A percentile compares a stretch with the other conserved stretches of the same genome.
These are phyloP conservation scores for Actenoides lindsayi DNA, from an alignment of 2,113 vertebrate genomes.

Conservation along the genomic window DNA sequence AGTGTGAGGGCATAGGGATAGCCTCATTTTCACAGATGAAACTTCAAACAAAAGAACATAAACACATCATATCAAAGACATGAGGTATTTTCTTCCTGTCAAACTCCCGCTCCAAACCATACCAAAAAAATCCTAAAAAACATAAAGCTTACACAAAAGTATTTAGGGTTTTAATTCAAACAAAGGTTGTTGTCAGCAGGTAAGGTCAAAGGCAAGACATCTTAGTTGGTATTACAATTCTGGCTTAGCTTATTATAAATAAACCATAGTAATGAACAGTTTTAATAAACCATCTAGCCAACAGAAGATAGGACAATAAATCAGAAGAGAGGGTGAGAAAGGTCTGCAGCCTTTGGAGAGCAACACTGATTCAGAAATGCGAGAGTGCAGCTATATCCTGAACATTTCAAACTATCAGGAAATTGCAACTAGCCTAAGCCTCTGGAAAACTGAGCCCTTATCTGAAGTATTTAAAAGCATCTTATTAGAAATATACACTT, in stretches of 20 bases:
- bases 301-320: neutral
- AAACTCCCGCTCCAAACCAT: neutral
- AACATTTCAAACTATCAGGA: neutral
- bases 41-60: conserved; percentile 71
- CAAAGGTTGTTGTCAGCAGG: neutral
- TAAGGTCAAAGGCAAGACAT: neutral
- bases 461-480: neutral
- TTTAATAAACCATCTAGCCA: neutral
- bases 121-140: neutral
- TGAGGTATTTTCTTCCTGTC: neutral
- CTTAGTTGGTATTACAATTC: neutral
- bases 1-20: conserved; percentile 90
- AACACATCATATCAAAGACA: neutral
- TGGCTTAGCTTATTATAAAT: neutral
- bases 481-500: neutral
- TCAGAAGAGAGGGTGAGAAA: neutral
- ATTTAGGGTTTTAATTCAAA: neutral
- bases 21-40: conserved; percentile 95
- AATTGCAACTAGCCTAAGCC: neutral
- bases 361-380: neutral
- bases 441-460: neutral
- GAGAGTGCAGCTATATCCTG: neutral
- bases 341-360: neutral
- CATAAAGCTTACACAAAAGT: neutral
- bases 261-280: neutral